Percentiles rank a stretch among this genome's conserved stretches.
These are phyloP conservation scores for Onychorhynchus coronatus DNA, from an alignment of 2,113 vertebrate genomes.

Conservation along the genomic window DNA sequence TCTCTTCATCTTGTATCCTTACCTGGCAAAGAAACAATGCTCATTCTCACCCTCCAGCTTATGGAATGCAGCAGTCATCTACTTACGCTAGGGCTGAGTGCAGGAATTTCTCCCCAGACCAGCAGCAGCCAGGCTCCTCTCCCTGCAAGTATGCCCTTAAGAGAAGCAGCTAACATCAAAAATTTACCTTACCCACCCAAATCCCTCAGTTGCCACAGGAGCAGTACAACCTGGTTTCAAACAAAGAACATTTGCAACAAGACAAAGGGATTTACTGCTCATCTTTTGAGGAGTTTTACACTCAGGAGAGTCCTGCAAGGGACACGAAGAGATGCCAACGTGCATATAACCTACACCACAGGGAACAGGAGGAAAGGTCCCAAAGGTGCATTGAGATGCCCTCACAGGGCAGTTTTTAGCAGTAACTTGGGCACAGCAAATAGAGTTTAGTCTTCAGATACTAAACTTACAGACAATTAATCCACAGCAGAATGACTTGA, in stretches of 20 bases:
- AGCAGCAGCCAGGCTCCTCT: not conserved
- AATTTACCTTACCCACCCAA: not conserved
- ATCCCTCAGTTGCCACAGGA: not conserved
- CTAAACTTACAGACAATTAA: not conserved
- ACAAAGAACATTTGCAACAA: not conserved
- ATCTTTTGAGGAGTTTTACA: not conserved
- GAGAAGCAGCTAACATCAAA: not conserved
- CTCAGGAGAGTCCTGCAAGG: not conserved
- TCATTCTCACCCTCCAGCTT: not conserved
- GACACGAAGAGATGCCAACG: not conserved
- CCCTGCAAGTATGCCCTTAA: accelerated
- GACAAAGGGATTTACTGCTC: not conserved
- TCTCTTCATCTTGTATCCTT: not conserved
- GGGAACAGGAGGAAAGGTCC: not conserved
- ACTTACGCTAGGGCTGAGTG: not conserved
- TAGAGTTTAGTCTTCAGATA: not conserved
- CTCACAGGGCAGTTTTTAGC: not conserved
- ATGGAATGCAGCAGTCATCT: not conserved
- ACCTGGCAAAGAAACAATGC: not conserved
- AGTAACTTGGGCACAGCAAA: not conserved
- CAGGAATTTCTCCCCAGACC: not conserved
- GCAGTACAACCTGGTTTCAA: not conserved
- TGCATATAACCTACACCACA: not conserved
- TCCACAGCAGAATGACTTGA: not conserved
- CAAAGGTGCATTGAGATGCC: not conserved